Evolutionary conservation across 2,888 invertebrate genomes (phyloP).

Genomic region (Chydorus sphaericus): DNA sequence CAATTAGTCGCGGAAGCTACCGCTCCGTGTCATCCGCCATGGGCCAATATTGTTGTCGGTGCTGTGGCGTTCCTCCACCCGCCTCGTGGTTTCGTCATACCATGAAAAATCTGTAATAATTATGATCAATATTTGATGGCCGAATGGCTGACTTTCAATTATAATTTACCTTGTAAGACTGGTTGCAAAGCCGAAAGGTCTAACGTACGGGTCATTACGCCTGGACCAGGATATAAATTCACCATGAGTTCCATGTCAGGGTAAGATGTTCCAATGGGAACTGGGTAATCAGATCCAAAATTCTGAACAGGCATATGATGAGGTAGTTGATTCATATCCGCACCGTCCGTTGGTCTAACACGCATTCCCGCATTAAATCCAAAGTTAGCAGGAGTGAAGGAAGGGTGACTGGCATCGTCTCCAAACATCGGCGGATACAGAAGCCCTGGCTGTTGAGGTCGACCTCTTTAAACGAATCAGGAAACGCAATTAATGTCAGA

Average conservation of each 20-base stretch:
- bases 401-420: not conserved
- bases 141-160: conserved; percentile 17
- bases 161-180: no score
- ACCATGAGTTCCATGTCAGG: conserved; percentile 5
- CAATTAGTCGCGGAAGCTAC: no score
- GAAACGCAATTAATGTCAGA: no score
- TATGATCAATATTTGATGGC: not conserved
- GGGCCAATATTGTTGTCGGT: not conserved
- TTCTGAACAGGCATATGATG: conserved; percentile 29
- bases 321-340: not conserved
- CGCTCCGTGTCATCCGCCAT: no score
- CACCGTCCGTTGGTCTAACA: not conserved
- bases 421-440: not conserved
- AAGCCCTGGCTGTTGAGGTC: not conserved
- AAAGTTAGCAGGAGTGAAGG: not conserved
- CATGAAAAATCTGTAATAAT: no score
- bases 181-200: conserved; percentile 25
- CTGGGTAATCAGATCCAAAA: conserved; percentile 23
- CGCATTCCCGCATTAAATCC: not conserved
- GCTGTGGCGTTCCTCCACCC: not conserved
- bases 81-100: not conserved
- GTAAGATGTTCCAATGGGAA: conserved; percentile 15
- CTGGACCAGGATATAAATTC: not conserved
- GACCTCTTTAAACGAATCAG: no score
- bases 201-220: conserved; percentile 22